A percentile compares a stretch with the other conserved stretches of the same genome.
These are phyloP conservation scores for Dione vanillae DNA, from an alignment of 2,888 invertebrate genomes.

Conservation along the genomic window DNA sequence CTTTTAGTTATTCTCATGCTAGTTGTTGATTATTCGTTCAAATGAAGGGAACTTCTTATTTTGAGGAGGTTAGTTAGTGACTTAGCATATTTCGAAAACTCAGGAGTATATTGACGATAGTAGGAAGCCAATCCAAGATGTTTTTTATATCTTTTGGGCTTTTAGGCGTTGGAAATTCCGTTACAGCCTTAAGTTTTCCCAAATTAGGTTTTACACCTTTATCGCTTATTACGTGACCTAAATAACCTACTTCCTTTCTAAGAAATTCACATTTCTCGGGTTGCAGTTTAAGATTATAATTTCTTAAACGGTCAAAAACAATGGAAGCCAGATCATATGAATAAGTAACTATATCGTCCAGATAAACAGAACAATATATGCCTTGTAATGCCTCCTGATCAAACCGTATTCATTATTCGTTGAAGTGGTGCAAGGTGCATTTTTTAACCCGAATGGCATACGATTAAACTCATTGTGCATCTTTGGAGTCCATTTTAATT, in stretches of 20 bases:
- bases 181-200: constrained; percentile 43
- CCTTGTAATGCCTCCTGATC: constrained; percentile 45
- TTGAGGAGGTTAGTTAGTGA: constrained; percentile 47
- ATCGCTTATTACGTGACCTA: constrained; percentile 54
- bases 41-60: constrained; percentile 47
- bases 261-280: constrained; percentile 60
- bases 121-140: constrained; percentile 56
- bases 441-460: constrained; percentile 21
- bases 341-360: constrained; percentile 54
- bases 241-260: constrained; percentile 55
- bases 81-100: constrained; percentile 54
- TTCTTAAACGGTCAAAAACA: constrained; percentile 52
- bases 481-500: constrained; percentile 16
- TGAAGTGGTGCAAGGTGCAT: not conserved
- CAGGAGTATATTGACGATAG: constrained; percentile 59
- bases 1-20: constrained; percentile 47
- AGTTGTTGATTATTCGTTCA: constrained; percentile 46
- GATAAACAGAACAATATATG: constrained; percentile 49
- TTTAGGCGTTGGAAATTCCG: constrained; percentile 47
- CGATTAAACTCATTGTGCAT: constrained; percentile 10
- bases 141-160: constrained; percentile 43
- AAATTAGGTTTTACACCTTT: constrained; percentile 52
- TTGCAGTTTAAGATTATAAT: constrained; percentile 52
- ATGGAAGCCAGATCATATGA: constrained; percentile 52
- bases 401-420: not conserved